Base-by-base conservation (phyloP, 2,113 vertebrate genomes). In the Chamaea fasciata region DNA sequence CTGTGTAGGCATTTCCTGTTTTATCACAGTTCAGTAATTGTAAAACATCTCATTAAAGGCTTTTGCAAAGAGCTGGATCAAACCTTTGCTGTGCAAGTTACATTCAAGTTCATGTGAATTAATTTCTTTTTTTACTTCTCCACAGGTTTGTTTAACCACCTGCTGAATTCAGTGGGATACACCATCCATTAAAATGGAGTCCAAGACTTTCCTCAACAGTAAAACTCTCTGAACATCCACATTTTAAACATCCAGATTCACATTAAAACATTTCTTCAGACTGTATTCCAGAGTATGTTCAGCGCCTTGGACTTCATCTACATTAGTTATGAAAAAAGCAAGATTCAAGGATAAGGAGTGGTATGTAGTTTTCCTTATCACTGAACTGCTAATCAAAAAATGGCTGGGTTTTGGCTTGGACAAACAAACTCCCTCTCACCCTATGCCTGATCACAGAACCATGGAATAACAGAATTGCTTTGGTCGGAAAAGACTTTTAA, bases 381-480 rank as follows among this genome's bases (percentile, higher is more conserved):
- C 21, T 63, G 18, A 85, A 62, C 16, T 49, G 2, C 6, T 30
- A 16, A 46, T 68, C 13, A 87, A 73, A 87, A 91, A 68, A 50
- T 15, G 3, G 1, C 17, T 50, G 7, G 5, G 7, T 55, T 91
- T 76, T 68, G 28, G 6, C 30, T 73, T 64, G 11, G 7, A 13
- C 0, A 7, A 73, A 50, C 17, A 42, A 64, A 60, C 6, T 27
- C 17, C 15, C 3, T 83, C 46, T n/a, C 2, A 0, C 23, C 1
- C 3, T 63, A 7, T 22, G 7, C 10, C 50, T 11, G 1, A 9
- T 63, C 56, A 31, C 9, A 89, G 39, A 46, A 46, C 22, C 39
- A 30, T 5, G 42, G 7, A 56, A 41, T 30, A 26, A 55, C 31
- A 37, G 31, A 73, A 57, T 57, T 15, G 0, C 15, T 76, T 42